Conservation (phyloP, 2,888 invertebrate species). For the Nebria salina region DNA sequence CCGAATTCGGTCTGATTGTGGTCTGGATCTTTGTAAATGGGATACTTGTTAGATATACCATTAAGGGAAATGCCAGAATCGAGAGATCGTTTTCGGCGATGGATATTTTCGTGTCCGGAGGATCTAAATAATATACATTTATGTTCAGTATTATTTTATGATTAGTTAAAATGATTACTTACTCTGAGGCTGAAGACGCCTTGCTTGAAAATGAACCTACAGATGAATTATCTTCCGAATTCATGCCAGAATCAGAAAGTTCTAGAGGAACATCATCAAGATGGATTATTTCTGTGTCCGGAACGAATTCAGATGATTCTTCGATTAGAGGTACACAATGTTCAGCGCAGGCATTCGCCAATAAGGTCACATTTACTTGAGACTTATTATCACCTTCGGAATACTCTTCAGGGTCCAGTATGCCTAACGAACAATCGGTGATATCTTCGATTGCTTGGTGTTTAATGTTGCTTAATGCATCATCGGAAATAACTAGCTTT, state of each 20-base stretch:
- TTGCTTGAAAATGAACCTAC: neutral
- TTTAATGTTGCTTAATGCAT: neutral
- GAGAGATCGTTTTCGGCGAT: neutral
- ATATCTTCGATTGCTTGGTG: neutral
- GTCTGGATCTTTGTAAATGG: no score
- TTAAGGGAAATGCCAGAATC: neutral
- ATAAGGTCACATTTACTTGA: neutral
- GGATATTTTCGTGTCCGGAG: neutral
- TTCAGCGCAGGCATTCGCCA: neutral
- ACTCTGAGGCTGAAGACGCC: neutral
- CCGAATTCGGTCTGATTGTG: no score
- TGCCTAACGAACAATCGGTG: neutral
- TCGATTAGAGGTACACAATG: neutral
- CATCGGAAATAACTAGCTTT: no score
- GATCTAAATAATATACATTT: neutral
- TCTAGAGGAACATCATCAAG: neutral
- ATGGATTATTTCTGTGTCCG: neutral
- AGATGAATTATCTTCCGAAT: neutral
- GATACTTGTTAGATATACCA: neutral
- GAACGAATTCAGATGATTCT: neutral
- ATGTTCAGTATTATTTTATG: neutral
- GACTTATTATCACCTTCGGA: neutral
- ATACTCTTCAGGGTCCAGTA: neutral
- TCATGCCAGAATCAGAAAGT: neutral
- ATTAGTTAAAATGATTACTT: neutral